Evolutionary conservation across 2,113 vertebrate species (phyloP).

Genomic region (Malaclemys terrapin): DNA sequence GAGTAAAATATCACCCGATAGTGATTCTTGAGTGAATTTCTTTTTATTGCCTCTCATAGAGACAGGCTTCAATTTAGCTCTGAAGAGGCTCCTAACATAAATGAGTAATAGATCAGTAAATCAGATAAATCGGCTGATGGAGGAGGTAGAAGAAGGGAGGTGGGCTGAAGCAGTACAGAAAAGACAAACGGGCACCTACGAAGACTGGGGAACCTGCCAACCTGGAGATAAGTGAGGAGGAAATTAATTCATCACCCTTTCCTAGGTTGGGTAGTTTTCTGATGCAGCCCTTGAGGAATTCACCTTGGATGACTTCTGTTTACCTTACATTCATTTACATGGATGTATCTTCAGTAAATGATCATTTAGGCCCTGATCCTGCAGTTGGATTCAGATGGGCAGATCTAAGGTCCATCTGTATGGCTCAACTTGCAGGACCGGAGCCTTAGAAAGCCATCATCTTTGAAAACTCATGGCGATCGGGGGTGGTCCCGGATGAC

Average conservation of each 20-base stretch:
- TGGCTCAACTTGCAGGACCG: neutral
- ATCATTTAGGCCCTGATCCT: neutral
- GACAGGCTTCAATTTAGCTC: slow-evolving; percentile 59
- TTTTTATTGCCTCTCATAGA: slow-evolving; percentile 64
- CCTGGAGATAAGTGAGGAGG: neutral
- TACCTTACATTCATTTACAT: neutral
- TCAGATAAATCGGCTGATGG: slow-evolving; percentile 7
- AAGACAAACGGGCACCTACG: rapidly evolving
- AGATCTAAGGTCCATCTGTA: neutral
- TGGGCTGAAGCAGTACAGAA: neutral
- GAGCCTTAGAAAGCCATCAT: neutral
- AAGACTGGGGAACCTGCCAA: neutral
- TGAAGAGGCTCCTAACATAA: slow-evolving; percentile 63
- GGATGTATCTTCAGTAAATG: neutral
- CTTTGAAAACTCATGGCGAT: too few species aligned
- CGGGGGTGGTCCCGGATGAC: too few species aligned
- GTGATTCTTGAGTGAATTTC: slow-evolving; percentile 66
- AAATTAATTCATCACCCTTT: neutral
- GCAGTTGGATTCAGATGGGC: neutral
- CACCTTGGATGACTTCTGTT: neutral
- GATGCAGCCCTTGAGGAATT: neutral
- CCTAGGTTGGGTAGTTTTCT: neutral
- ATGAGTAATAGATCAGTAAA: slow-evolving; percentile 59
- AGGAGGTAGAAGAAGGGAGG: neutral
- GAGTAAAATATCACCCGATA: slow-evolving; percentile 68